Evolutionary conservation across 2,888 invertebrate genomes (phyloP).

Genomic region (Melipona beecheii): DNA sequence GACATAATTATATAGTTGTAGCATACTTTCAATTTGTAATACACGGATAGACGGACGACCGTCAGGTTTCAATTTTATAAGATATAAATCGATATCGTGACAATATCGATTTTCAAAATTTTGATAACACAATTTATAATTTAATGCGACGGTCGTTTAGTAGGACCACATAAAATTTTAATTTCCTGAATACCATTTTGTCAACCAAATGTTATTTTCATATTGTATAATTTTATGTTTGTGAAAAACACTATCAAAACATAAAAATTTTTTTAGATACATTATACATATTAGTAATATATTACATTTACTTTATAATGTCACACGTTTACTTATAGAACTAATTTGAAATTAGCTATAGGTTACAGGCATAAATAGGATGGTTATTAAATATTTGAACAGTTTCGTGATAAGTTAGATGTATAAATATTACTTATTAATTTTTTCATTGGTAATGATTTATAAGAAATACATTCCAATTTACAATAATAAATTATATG

Average conservation of each 20-base stretch:
- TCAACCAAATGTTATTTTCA: neutral
- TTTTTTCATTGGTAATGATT: slow-evolving; percentile 1
- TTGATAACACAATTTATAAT: neutral
- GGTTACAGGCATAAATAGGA: slow-evolving; percentile 46
- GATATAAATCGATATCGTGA: neutral
- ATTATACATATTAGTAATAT: neutral
- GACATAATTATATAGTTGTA: slow-evolving; percentile 12
- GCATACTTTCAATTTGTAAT: slow-evolving; percentile 22
- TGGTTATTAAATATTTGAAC: slow-evolving; percentile 13
- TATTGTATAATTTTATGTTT: neutral
- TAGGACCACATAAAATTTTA: slow-evolving; percentile 29
- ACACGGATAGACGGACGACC: slow-evolving; percentile 76
- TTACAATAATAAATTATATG: slow-evolving; percentile 3
- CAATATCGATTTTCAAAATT: neutral
- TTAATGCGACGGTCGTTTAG: slow-evolving; percentile 50
- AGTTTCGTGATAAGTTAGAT: slow-evolving; percentile 12
- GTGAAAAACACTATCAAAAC: neutral
- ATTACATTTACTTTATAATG: slow-evolving; percentile 4
- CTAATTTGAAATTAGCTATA: slow-evolving; percentile 21
- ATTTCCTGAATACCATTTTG: neutral
- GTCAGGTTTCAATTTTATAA: slow-evolving; percentile 57
- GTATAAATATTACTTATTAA: slow-evolving; percentile 3
- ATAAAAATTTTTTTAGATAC: slow-evolving; percentile 6
- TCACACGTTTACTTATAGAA: slow-evolving; percentile 17
- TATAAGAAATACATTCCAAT: slow-evolving; percentile 10